Percentiles rank a stretch among this genome's conserved stretches.
Conservation (phyloP, 1,140 invertebrate genomes). For the Tribolium madens region DNA sequence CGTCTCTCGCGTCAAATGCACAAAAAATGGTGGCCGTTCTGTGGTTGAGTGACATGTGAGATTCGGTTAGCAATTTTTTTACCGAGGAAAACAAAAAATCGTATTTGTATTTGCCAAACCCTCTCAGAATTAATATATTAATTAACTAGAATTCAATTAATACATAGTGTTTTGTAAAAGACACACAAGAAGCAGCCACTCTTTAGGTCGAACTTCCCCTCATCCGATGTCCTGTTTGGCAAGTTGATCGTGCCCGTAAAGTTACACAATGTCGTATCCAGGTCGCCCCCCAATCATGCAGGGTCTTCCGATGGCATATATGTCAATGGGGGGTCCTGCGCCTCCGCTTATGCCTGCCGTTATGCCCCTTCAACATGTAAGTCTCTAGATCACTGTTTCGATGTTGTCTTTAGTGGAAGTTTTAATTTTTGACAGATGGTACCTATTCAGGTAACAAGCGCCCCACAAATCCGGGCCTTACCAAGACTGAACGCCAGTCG, state of each 20-base stretch:
- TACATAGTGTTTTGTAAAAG: background rate
- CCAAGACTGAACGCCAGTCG: slow-evolving; percentile 63
- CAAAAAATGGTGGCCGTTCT: background rate
- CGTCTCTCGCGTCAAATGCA: background rate
- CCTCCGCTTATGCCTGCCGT: slow-evolving; percentile 68
- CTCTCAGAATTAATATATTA: background rate
- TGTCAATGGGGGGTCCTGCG: slow-evolving; percentile 65
- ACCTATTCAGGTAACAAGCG: slow-evolving; percentile 69
- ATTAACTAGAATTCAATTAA: background rate
- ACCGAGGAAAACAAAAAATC: background rate
- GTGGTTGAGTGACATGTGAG: background rate
- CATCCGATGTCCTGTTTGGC: slow-evolving; percentile 2
- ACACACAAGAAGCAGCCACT: background rate
- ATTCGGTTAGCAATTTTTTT: background rate
- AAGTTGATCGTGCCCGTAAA: slow-evolving; percentile 1
- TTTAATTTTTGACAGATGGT: slow-evolving; percentile 62
- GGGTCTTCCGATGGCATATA: slow-evolving; percentile 69
- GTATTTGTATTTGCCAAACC: background rate
- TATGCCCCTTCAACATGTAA: slow-evolving; percentile 69
- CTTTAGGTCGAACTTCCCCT: background rate
- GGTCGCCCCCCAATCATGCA: slow-evolving; percentile 71
- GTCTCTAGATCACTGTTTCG: slow-evolving; percentile 52
- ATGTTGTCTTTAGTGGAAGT: slow-evolving; percentile 51
- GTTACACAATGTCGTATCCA: slow-evolving; percentile 67
- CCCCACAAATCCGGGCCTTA: slow-evolving; percentile 64